Conservation (phyloP, 2,888 invertebrate genomes). For the Drosophila barbarae region DNA sequence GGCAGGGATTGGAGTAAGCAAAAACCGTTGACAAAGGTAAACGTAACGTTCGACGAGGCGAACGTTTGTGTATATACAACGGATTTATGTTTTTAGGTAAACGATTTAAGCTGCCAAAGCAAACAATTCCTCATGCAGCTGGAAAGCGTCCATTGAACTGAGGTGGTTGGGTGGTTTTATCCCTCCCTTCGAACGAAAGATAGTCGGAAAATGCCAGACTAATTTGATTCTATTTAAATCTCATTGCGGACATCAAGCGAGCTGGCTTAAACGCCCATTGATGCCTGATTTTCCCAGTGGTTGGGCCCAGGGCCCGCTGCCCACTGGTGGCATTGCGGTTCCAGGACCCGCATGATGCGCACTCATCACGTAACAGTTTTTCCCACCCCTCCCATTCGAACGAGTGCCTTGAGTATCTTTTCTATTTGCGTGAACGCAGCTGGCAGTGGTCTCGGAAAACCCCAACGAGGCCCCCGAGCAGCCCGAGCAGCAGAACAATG, state of each 20-base stretch:
- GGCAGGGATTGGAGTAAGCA: slow-evolving; percentile 40
- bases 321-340: slow-evolving; percentile 22
- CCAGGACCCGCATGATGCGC: slow-evolving; percentile 61
- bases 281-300: slow-evolving; percentile 58
- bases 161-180: background rate
- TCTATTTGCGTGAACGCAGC: slow-evolving; percentile 71
- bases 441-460: slow-evolving; percentile 42
- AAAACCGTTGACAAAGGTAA: slow-evolving; percentile 71
- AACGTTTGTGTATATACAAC: slow-evolving; percentile 53
- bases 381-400: slow-evolving; percentile 43
- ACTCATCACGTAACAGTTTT: slow-evolving; percentile 69
- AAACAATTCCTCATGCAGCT: slow-evolving; percentile 62
- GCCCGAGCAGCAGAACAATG: slow-evolving; percentile 33
- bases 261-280: slow-evolving; percentile 71
- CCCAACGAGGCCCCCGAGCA: background rate
- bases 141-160: slow-evolving; percentile 61
- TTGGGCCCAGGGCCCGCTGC: slow-evolving; percentile 1
- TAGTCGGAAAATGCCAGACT: slow-evolving; percentile 60
- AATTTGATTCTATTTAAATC: slow-evolving; percentile 77
- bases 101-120: slow-evolving; percentile 69
- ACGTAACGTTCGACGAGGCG: slow-evolving; percentile 50
- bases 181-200: slow-evolving; percentile 42
- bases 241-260: slow-evolving; percentile 74
- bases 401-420: slow-evolving; percentile 72
- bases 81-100: slow-evolving; percentile 72